Percentiles rank a stretch among this genome's conserved stretches.
phyloP scores from a whole-genome alignment of 2,113 vertebrate genomes.

The Misgurnus anguillicaudatus region DNA sequence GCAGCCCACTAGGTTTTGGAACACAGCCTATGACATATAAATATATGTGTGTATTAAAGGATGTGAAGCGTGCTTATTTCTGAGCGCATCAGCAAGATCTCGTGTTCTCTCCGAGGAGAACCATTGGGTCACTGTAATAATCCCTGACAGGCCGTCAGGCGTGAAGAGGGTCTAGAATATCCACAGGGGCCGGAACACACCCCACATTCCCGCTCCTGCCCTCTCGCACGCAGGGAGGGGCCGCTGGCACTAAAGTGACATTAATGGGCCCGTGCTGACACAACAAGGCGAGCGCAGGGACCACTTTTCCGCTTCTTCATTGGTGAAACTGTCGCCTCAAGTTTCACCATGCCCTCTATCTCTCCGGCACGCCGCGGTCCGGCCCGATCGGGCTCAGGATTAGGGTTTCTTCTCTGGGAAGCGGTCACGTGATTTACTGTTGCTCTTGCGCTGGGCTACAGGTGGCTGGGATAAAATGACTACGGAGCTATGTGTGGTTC shows the following conservation, averaged over 20 bases:
- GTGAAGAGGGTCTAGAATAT: constrained; percentile 79
- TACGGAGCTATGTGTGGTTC: constrained; percentile 59
- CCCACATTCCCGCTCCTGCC: constrained; percentile 73
- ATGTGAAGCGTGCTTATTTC: neutral
- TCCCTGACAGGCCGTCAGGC: constrained; percentile 75
- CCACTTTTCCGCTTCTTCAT: constrained; percentile 77
- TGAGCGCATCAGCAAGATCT: constrained; percentile 22
- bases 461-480: constrained; percentile 71
- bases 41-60: neutral
- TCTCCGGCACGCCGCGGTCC: constrained; percentile 55
- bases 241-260: constrained; percentile 77
- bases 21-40: neutral
- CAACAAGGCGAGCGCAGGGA: constrained; percentile 76
- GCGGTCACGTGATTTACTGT: constrained; percentile 80
- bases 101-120: constrained; percentile 28
- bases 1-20: neutral
- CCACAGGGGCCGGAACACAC: constrained; percentile 75
- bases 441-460: constrained; percentile 69
- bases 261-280: constrained; percentile 82
- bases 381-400: constrained; percentile 69
- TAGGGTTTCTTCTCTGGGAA: constrained; percentile 75
- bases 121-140: constrained; percentile 67
- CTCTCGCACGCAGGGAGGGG: constrained; percentile 61
- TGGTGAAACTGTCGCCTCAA: constrained; percentile 75
- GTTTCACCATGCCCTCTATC: constrained; percentile 74